Base-by-base conservation (phyloP, 2,113 vertebrate genomes). In the zebrafish (Danio rerio) region DNA sequence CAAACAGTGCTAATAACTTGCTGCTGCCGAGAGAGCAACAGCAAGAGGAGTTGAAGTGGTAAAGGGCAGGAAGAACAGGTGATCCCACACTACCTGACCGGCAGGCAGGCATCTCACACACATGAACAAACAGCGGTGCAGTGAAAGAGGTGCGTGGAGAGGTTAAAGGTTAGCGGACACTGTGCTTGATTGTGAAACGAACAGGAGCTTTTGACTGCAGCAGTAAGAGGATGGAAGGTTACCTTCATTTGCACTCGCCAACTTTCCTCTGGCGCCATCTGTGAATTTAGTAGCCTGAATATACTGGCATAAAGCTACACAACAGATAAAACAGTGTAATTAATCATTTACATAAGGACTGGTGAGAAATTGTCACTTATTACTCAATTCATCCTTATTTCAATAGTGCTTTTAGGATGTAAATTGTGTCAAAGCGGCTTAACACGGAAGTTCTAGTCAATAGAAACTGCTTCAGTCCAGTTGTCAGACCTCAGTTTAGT, bases 231-330 rank as follows among this genome's bases (percentile, higher is more conserved):
- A 89, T 77, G 85, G 87, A 82, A 89, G 92, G 96, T 99, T 99
- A 99, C 98, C 98, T 99, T 98, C 96, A 85, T 95, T 89, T 92
- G 94, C 92, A 94, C 91, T 92, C 87, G 96, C 94, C 95, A 96
- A 93, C 92, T 96, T 96, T 95, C 95, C 91, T 94, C 96, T 94
- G 94, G 94, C 94, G 95, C 95, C 96, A 94, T 96, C 96, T 95
- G 93, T 97, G 95, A 93, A 95, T 98, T 98, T 98, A 99, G 97
- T 97, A 95, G 96, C 96, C 91, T 97, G 95, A 95, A 99, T 96
- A 96, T 97, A 99, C 94, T 99, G 95, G 96, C 97, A 98, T 96
- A 99, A 96, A 91, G 98, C 97, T 99, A 97, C 92, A 96, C 93
- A 93, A 87, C 84, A 85, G 78, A 87, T 83, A 85, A 77, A 85